Percentiles rank a stretch among this genome's conserved stretches.
phyloP scores from a whole-genome alignment of 1,140 invertebrate species.

The Popillia japonica region DNA sequence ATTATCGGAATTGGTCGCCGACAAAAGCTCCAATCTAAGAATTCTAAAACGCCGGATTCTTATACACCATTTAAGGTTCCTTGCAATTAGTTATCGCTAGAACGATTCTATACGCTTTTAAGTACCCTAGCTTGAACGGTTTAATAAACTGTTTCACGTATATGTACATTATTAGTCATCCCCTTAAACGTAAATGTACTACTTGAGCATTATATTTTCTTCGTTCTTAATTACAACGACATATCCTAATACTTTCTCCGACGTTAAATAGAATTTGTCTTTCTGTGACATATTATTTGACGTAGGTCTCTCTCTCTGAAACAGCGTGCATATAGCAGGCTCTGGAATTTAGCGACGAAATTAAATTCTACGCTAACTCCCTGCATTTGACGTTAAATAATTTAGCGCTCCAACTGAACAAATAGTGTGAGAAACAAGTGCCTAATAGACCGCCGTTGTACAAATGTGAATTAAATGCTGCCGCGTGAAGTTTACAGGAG shows the following conservation, averaged over 20 bases:
- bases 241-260: no score
- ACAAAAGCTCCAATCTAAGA: background rate
- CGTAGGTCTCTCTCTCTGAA: background rate
- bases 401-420: slow-evolving; percentile 10
- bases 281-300: background rate
- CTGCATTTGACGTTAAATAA: slow-evolving; percentile 18
- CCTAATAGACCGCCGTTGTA: background rate
- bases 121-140: background rate
- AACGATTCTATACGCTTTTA: background rate
- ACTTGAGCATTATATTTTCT: no score
- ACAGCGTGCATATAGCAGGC: background rate
- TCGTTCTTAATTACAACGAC: no score
- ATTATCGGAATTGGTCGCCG: slow-evolving; percentile 17
- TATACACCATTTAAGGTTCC: slow-evolving; percentile 1
- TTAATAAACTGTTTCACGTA: background rate
- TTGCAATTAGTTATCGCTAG: slow-evolving; percentile 18
- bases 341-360: slow-evolving; percentile 13
- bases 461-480: background rate
- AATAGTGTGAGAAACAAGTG: slow-evolving; percentile 14
- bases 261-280: background rate
- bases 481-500: background rate
- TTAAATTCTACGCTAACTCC: slow-evolving; percentile 3
- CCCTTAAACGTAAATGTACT: background rate
- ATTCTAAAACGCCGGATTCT: slow-evolving; percentile 22
- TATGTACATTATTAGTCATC: background rate